Evolutionary conservation across 2,113 vertebrate species (phyloP).

Genomic region (Sminthopsis crassicaudata): DNA sequence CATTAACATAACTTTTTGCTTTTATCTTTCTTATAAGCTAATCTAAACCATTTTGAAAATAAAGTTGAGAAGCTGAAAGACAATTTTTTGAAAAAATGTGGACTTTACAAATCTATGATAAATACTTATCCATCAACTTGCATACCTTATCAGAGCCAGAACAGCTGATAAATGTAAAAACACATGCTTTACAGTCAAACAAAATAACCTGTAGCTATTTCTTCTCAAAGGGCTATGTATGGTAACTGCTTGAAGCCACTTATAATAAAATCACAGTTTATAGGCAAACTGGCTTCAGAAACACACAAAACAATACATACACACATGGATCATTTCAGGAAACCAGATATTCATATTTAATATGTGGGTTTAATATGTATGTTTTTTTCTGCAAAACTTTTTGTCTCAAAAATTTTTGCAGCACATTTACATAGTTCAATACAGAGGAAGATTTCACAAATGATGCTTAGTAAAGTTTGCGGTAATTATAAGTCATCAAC

Average conservation of each 20-base stretch:
- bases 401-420: slow-evolving; percentile 83
- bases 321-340: slow-evolving; percentile 76
- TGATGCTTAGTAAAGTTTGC: slow-evolving; percentile 86
- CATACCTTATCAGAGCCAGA: slow-evolving; percentile 72
- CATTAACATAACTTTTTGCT: background rate
- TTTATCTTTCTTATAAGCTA: slow-evolving; percentile 43
- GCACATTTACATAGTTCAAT: slow-evolving; percentile 81
- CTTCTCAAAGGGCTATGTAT: slow-evolving; percentile 72
- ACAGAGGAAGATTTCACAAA: slow-evolving; percentile 88
- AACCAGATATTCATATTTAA: slow-evolving; percentile 85
- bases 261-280: slow-evolving; percentile 78
- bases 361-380: slow-evolving; percentile 80
- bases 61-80: slow-evolving; percentile 14
- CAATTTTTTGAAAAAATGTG: slow-evolving; percentile 37
- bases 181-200: slow-evolving; percentile 82
- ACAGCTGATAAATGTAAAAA: slow-evolving; percentile 56
- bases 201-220: slow-evolving; percentile 74
- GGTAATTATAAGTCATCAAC: slow-evolving; percentile 82
- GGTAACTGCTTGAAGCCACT: slow-evolving; percentile 80
- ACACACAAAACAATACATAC: slow-evolving; percentile 24
- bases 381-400: slow-evolving; percentile 80
- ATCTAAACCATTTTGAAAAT: background rate
- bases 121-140: slow-evolving; percentile 36
- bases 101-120: slow-evolving; percentile 42
- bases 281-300: slow-evolving; percentile 80